Conservation (phyloP, 2,797 vertebrate genomes). For the Mormyrops boulengeri region DNA sequence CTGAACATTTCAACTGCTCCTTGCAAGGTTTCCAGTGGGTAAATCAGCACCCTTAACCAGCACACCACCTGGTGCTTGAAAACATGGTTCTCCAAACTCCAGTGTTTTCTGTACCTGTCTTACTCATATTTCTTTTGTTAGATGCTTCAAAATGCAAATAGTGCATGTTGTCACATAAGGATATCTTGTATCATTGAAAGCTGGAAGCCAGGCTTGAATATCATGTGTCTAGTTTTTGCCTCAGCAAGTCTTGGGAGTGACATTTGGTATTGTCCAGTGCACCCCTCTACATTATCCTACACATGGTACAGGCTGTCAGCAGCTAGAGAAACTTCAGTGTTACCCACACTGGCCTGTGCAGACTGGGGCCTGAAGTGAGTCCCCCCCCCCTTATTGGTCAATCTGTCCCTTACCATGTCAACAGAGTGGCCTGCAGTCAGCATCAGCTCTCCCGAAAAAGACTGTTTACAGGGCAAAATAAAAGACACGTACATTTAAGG, state of each 20-base stretch:
- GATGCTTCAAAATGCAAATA: not conserved
- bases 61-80: not conserved
- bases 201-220: not conserved
- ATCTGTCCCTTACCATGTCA: not conserved
- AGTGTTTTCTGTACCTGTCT: not conserved
- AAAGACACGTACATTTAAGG: not conserved
- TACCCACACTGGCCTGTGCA: not conserved
- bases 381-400: not conserved
- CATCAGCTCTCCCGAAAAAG: constrained; percentile 48
- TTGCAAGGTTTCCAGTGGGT: not conserved
- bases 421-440: constrained; percentile 27
- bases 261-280: not conserved
- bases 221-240: not conserved
- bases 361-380: not conserved
- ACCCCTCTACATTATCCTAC: not conserved
- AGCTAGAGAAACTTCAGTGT: not conserved
- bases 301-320: not conserved
- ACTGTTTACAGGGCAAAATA: constrained; percentile 47
- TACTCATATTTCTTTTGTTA: not conserved
- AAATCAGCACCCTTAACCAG: not conserved
- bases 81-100: not conserved
- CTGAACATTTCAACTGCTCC: not conserved
- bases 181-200: not conserved
- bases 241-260: not conserved
- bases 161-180: not conserved